These are phyloP conservation scores for Notodonta ziczac DNA, from an alignment of 2,888 invertebrate genomes.

Conservation along the genomic window DNA sequence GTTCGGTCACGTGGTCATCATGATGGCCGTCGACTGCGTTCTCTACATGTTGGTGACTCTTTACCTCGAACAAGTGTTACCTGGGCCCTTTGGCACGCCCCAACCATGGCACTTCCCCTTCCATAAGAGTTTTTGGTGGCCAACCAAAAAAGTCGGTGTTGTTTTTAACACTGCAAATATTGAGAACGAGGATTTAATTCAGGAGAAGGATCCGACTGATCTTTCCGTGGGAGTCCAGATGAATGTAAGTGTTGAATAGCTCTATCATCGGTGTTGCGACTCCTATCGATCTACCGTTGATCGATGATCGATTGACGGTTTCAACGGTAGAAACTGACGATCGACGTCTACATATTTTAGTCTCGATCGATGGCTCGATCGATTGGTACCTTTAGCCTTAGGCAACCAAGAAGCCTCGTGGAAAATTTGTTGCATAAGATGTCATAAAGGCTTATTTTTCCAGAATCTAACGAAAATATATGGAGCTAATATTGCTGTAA, in stretches of 20 bases:
- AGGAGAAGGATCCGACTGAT: conserved; percentile 78
- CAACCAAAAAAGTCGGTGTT: conserved; percentile 29
- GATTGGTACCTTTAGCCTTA: no score
- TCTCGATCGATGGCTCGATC: no score
- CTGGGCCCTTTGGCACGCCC: conserved; percentile 94
- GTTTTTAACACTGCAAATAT: conserved; percentile 25
- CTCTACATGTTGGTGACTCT: conserved; percentile 91
- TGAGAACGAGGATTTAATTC: conserved; percentile 45
- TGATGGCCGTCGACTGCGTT: conserved; percentile 88
- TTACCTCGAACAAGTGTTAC: conserved; percentile 94
- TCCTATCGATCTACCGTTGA: no score
- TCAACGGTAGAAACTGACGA: no score
- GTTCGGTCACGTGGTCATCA: conserved; percentile 88
- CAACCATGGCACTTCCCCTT: conserved; percentile 93
- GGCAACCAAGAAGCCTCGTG: no score
- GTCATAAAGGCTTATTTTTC: not conserved
- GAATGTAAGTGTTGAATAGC: conserved; percentile 54
- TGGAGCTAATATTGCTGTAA: conserved; percentile 85
- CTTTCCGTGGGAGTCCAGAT: conserved; percentile 78
- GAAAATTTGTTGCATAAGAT: no score
- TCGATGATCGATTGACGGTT: no score
- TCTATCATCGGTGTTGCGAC: no score
- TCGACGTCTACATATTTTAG: no score
- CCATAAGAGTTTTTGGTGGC: conserved; percentile 83
- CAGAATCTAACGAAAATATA: conserved; percentile 87